Evolutionary conservation across 2,888 invertebrate genomes (phyloP), one percentile per base, ranked within the genome.

Genomic region (Epirrita christyi): DNA sequence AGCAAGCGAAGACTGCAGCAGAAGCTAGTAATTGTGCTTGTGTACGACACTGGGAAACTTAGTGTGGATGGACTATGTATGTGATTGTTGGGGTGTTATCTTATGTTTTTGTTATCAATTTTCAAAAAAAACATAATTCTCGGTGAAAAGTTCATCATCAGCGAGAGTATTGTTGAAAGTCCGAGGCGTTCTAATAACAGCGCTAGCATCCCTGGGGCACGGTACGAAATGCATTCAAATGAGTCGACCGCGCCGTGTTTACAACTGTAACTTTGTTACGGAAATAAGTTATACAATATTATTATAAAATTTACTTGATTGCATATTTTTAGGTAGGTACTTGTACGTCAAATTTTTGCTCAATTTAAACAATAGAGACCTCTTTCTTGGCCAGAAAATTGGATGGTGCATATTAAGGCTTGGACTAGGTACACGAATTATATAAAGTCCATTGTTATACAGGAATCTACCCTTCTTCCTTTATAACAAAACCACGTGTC

Each of bases 361-460:
- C 66, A 72, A 66, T 56, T 32, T 60, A 67, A 78, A 82, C 81
- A 81, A 81, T 66, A 59, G 70, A 64, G 46, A 44, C 61, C 68
- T n/a, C n/a, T 73, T 75, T 71, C 68, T 73, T 72, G 70, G 67
- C 68, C 68, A 68, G 55, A 55, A 65, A 69, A 72, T 67, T 70
- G 69, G 74, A 78, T 71, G 66, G 69, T 60, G 21, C 21, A 4
- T 21, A 21, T 21, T 3, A 21, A 4, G 21, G 61, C 60, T 59
- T 64, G 67, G 67, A 66, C 62, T 63, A 21, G 8, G 1, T 32
- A 68, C 61, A 72, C 66, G 66, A 70, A 73, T 73, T 75, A 72
- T 21, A 71, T 62, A 67, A 67, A 71, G 53, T 64, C 67, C 66
- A 75, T 81, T 80, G 77, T 81, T 78, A 71, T 71, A 69, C 56